A percentile compares a stretch with the other conserved stretches of the same genome.
phyloP scores from a whole-genome alignment of 2,888 invertebrate species.

The Leptopterna dolabrata region DNA sequence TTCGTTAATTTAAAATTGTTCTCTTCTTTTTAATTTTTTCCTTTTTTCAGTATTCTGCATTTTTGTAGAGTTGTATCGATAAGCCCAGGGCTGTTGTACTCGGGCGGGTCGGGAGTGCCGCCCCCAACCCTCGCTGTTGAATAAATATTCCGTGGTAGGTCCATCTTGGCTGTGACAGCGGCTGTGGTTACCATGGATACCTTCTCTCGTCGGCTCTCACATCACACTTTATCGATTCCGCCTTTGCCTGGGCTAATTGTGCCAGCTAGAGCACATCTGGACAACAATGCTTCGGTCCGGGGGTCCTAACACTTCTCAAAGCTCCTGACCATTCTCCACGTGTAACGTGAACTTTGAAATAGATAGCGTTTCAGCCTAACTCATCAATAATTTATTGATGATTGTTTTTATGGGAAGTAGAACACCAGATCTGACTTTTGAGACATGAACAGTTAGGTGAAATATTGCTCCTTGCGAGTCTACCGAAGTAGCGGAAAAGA shows the following conservation, averaged over 20 bases:
- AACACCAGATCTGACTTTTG: too few species aligned
- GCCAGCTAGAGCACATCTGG: constrained; percentile 35
- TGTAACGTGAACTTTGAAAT: too few species aligned
- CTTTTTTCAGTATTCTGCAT: background rate
- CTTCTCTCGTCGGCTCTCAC: constrained; percentile 19
- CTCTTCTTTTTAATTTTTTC: too few species aligned
- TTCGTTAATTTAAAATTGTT: too few species aligned
- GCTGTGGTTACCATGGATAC: constrained; percentile 44
- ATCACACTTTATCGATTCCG: constrained; percentile 54
- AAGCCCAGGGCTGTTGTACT: background rate
- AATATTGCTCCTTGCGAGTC: too few species aligned
- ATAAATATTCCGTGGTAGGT: constrained; percentile 41
- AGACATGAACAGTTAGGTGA: too few species aligned
- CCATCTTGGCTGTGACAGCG: constrained; percentile 48
- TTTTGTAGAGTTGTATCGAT: background rate
- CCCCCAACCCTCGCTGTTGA: constrained; percentile 27
- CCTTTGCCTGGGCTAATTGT: constrained; percentile 39
- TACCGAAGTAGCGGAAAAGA: too few species aligned
- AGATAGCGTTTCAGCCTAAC: too few species aligned
- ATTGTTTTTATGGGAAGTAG: too few species aligned
- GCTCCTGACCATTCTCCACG: background rate
- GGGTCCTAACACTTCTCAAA: background rate
- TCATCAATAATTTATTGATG: too few species aligned
- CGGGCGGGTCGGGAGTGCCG: background rate
- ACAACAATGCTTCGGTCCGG: constrained; percentile 25